These are phyloP conservation scores for Characodon lateralis DNA, from an alignment of 2,797 vertebrate genomes.

Conservation along the genomic window DNA sequence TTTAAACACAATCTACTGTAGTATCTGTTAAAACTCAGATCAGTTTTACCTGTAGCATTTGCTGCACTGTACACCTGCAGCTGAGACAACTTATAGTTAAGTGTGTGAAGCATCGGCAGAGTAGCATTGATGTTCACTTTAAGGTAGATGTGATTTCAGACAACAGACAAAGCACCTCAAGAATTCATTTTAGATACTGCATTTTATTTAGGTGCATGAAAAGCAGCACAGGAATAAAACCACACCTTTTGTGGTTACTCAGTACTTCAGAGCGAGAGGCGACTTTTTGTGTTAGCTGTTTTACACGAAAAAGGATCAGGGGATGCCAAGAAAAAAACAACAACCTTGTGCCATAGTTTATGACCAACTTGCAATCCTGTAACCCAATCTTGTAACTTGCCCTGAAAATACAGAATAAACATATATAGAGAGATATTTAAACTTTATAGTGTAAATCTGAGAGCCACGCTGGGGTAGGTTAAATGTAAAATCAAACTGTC, in stretches of 20 bases:
- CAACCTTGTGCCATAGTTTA: constrained; percentile 47
- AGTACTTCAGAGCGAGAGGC: constrained; percentile 39
- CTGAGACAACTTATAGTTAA: constrained; percentile 25
- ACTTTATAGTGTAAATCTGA: constrained; percentile 38
- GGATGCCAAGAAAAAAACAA: constrained; percentile 24
- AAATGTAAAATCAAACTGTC: constrained; percentile 39
- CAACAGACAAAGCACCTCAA: constrained; percentile 47
- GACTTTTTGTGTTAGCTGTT: constrained; percentile 41
- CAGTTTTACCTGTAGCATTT: constrained; percentile 55
- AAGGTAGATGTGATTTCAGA: constrained; percentile 58
- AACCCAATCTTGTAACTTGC: constrained; percentile 34
- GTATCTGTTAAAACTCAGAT: constrained; percentile 46
- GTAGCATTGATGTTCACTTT: constrained; percentile 53
- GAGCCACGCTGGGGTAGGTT: constrained; percentile 18
- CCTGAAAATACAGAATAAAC: constrained; percentile 16
- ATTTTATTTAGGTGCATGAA: constrained; percentile 70
- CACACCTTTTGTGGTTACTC: constrained; percentile 45
- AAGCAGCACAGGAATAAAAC: constrained; percentile 77
- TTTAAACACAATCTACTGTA: constrained; percentile 35
- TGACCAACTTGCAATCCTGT: constrained; percentile 29
- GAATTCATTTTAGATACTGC: constrained; percentile 55
- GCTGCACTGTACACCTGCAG: constrained; percentile 39
- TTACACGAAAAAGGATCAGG: constrained; percentile 39
- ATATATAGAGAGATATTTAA: constrained; percentile 40
- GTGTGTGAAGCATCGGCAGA: constrained; percentile 44